phyloP scores from a whole-genome alignment of 2,797 vertebrate genomes.

The Amazona ochrocephala region DNA sequence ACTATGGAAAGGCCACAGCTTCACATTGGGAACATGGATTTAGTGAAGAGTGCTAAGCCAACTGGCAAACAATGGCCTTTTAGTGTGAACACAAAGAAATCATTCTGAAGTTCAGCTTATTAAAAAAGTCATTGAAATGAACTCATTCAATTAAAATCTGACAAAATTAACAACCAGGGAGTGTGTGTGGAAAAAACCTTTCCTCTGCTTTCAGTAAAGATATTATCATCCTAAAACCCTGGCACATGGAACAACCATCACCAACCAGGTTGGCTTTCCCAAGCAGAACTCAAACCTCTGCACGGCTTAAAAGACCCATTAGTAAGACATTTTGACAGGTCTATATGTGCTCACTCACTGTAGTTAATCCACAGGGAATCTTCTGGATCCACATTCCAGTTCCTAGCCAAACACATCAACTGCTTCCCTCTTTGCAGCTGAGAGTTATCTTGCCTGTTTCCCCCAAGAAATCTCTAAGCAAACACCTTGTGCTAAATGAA shows the following conservation, averaged over 20 bases:
- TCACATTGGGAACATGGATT: neutral
- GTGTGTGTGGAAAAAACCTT: neutral
- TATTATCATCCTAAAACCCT: neutral
- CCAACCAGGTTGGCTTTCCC: neutral
- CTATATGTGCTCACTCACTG: neutral
- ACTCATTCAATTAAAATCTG: constrained; percentile 10
- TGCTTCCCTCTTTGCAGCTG: neutral
- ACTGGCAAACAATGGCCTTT: neutral
- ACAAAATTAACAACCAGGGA: neutral
- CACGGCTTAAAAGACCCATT: neutral
- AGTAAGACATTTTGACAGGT: neutral
- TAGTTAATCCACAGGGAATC: neutral
- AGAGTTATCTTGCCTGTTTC: neutral
- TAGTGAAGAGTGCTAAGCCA: neutral
- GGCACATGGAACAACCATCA: neutral
- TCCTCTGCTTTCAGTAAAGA: neutral
- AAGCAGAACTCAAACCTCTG: neutral
- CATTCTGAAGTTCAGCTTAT: constrained; percentile 22
- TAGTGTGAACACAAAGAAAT: constrained; percentile 14
- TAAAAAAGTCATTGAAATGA: constrained; percentile 10
- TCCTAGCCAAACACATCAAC: neutral
- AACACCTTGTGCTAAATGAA: neutral
- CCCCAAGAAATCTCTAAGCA: neutral
- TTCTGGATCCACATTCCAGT: neutral
- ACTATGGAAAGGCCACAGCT: neutral